phyloP scores from a whole-genome alignment of 2,888 invertebrate genomes.

The Muschampia plurimacula region DNA sequence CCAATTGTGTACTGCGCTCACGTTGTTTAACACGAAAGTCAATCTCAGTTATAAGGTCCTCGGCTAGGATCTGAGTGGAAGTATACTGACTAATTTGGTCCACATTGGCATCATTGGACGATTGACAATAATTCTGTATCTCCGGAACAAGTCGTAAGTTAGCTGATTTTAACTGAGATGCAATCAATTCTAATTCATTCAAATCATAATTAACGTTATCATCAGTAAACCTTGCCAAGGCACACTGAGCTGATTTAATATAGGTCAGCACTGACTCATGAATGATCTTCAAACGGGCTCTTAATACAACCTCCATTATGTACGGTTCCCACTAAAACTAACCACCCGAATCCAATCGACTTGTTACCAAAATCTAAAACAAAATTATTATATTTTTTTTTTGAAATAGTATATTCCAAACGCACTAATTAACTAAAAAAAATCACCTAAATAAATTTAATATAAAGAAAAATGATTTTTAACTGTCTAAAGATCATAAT shows the following conservation, averaged over 20 bases:
- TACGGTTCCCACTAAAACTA: no score
- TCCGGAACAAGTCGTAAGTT: not conserved
- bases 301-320: not conserved
- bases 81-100: not conserved
- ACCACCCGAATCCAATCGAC: no score
- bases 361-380: no score
- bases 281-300: not conserved
- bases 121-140: not conserved
- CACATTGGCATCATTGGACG: not conserved
- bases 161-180: not conserved
- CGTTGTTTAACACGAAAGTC: not conserved
- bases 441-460: no score
- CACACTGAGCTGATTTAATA: not conserved
- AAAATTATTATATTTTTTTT: no score
- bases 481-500: no score
- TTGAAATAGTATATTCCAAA: no score
- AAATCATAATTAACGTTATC: not conserved
- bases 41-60: constrained; percentile 1
- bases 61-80: constrained; percentile 5
- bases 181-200: not conserved
- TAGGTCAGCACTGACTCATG: not conserved
- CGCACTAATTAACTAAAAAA: no score
- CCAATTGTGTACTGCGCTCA: not conserved
- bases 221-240: not conserved
- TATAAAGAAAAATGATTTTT: no score